Evolutionary conservation across 2,888 invertebrate genomes (phyloP), one percentile per base, ranked within the genome.

Genomic region (Tachina fera): DNA sequence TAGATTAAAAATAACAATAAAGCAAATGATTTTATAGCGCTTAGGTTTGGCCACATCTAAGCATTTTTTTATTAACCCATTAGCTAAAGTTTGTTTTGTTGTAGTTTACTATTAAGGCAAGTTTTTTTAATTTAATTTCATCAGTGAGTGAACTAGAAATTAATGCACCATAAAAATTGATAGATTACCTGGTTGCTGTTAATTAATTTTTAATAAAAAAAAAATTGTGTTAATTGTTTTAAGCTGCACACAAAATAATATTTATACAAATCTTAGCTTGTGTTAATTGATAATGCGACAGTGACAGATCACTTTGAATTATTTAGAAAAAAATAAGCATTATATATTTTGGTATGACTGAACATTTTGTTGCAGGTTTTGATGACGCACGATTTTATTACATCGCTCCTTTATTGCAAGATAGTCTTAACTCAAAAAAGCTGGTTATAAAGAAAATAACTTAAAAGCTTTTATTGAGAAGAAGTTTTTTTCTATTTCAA

Each of bases 251-350:
- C 13, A 13, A 53, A 16, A 56, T 53, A n/a, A 47, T 41, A 65
- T 13, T 43, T 45, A 49, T n/a, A 41, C 16, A 8, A 41, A 19
- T 67, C n/a, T 14, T 0, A 11, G 39, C 9, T 43, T 19, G 19
- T 53, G 60, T 31, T 67, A 75, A 67, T 68, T 74, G 31, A 74
- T 81, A 81, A 60, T 19, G 19, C 61, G 81, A 75, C 81, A 81
- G 19, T 75, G 74, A 81, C 19, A 61, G 74, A 81, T 75, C 13
- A 60, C 47, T 72, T 22, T 14, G 3, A 47, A 49, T 49, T 39
- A 41, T 47, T 58, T 49, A 13, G 4, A 49, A 49, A 9, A n/a
- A 49, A 14, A 19, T 14, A 19, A 1, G 16, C 53, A 51, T n/a
- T 51, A n/a, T 2, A 5, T 51, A 31, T 61, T 51, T 51, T 51